Percentiles rank a stretch among this genome's conserved stretches.
Evolutionary conservation across 2,888 invertebrate genomes (phyloP).

Genomic region (Drosophila diplacantha): DNA sequence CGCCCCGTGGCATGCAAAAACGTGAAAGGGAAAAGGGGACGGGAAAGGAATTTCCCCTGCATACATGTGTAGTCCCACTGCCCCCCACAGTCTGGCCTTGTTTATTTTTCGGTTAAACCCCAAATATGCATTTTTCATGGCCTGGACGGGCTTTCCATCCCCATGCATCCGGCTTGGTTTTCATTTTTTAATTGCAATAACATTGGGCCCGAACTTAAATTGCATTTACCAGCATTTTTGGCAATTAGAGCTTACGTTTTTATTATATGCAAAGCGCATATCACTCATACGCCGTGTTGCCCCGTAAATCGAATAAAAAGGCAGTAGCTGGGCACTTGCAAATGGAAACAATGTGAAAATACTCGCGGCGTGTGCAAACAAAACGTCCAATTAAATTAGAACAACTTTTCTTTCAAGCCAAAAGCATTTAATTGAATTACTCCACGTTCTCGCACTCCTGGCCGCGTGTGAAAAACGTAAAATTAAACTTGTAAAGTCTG

Average conservation of each 20-base stretch:
- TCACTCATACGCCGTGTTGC: slow-evolving; percentile 50
- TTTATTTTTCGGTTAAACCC: slow-evolving; percentile 68
- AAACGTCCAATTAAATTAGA: slow-evolving; percentile 61
- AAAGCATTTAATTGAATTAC: slow-evolving; percentile 63
- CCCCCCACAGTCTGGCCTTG: slow-evolving; percentile 34
- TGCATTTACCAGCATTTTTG: slow-evolving; percentile 63
- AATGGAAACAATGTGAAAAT: slow-evolving; percentile 51
- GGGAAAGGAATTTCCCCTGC: slow-evolving; percentile 35
- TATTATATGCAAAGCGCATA: slow-evolving; percentile 24
- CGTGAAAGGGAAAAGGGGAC: slow-evolving; percentile 2
- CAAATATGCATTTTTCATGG: slow-evolving; percentile 71
- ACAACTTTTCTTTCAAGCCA: slow-evolving; percentile 62
- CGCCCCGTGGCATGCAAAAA: slow-evolving; percentile 48
- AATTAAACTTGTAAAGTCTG: slow-evolving; percentile 15
- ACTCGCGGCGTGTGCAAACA: slow-evolving; percentile 47
- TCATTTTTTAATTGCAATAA: slow-evolving; percentile 66
- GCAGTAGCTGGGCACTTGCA: slow-evolving; percentile 28
- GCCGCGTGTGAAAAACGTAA: background rate
- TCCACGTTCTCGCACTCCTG: slow-evolving; percentile 4
- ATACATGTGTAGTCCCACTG: slow-evolving; percentile 42
- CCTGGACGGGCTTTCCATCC: slow-evolving; percentile 33
- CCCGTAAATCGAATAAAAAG: slow-evolving; percentile 60
- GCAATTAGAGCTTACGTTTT: slow-evolving; percentile 54
- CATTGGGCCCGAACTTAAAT: slow-evolving; percentile 62
- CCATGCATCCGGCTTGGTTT: slow-evolving; percentile 2